phyloP scores from a whole-genome alignment of 2,888 invertebrate species.

The Aporophyla lueneburgensis region DNA sequence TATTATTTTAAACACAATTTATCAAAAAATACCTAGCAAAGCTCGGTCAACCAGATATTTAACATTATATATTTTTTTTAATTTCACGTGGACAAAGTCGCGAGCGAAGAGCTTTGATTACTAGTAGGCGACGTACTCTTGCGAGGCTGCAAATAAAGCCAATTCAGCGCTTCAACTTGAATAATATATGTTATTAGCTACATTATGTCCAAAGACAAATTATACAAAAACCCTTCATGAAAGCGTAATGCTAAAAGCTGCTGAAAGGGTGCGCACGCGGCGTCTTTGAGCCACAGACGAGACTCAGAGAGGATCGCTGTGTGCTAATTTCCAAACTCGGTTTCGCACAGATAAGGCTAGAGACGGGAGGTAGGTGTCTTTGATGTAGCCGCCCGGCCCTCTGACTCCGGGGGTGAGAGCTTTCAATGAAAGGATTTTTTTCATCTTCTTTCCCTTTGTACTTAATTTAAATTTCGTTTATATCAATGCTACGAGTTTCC shows the following conservation, averaged over 20 bases:
- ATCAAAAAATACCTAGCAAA: no score
- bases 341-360: constrained; percentile 89
- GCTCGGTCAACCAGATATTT: no score
- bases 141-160: constrained; percentile 66
- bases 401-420: constrained; percentile 89
- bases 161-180: constrained; percentile 77
- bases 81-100: no score
- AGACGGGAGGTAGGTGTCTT: constrained; percentile 88
- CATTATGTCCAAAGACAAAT: constrained; percentile 81
- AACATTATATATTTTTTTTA: no score
- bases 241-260: constrained; percentile 85
- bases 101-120: no score
- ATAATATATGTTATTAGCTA: constrained; percentile 87
- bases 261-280: constrained; percentile 88
- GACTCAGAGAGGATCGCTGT: constrained; percentile 79
- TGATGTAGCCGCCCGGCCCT: constrained; percentile 90
- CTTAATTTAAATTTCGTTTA: constrained; percentile 91
- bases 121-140: constrained; percentile 60
- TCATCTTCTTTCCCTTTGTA: constrained; percentile 91
- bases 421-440: constrained; percentile 91
- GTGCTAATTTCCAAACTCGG: constrained; percentile 90
- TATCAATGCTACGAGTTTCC: constrained; percentile 91
- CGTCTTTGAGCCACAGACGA: constrained; percentile 74
- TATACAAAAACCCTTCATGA: constrained; percentile 83
- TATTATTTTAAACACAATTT: no score